phyloP scores from a whole-genome alignment of 2,797 vertebrate species.

The Anabas testudineus region DNA sequence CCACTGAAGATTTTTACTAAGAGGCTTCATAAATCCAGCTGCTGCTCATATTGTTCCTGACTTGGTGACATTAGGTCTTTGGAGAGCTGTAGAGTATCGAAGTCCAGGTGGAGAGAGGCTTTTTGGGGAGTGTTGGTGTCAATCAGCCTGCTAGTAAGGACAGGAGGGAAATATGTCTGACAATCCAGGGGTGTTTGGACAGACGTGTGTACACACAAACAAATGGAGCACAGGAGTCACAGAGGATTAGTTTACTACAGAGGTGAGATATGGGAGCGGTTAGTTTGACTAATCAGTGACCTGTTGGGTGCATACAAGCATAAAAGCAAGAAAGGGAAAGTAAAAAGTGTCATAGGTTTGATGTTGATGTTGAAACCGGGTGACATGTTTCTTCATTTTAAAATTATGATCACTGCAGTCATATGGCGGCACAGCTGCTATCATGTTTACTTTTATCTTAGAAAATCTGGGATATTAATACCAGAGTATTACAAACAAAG shows the following conservation, averaged over 20 bases:
- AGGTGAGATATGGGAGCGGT: too few species aligned
- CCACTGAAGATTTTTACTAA: too few species aligned
- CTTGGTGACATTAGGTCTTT: slow-evolving; percentile 64
- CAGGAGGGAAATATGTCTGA: slow-evolving; percentile 47
- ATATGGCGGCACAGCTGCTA: too few species aligned
- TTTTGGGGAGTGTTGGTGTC: slow-evolving; percentile 35
- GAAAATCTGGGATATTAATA: neutral
- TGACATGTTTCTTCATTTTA: too few species aligned
- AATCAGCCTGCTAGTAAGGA: slow-evolving; percentile 61
- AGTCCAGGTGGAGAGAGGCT: slow-evolving; percentile 11
- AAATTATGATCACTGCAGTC: too few species aligned
- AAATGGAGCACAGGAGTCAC: neutral
- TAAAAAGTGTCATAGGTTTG: too few species aligned
- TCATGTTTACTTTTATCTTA: neutral
- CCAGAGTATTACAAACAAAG: neutral
- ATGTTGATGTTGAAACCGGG: too few species aligned
- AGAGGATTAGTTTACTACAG: too few species aligned
- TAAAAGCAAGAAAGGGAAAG: too few species aligned
- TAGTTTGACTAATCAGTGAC: too few species aligned
- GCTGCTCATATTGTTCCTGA: slow-evolving; percentile 60
- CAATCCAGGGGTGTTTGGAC: slow-evolving; percentile 54
- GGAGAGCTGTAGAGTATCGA: slow-evolving; percentile 29
- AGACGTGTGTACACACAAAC: slow-evolving; percentile 61
- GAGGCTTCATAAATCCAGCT: slow-evolving; percentile 60
- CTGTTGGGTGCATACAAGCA: too few species aligned